phyloP scores from a whole-genome alignment of 2,113 vertebrate species.

The Phylloscopus trochiloides region DNA sequence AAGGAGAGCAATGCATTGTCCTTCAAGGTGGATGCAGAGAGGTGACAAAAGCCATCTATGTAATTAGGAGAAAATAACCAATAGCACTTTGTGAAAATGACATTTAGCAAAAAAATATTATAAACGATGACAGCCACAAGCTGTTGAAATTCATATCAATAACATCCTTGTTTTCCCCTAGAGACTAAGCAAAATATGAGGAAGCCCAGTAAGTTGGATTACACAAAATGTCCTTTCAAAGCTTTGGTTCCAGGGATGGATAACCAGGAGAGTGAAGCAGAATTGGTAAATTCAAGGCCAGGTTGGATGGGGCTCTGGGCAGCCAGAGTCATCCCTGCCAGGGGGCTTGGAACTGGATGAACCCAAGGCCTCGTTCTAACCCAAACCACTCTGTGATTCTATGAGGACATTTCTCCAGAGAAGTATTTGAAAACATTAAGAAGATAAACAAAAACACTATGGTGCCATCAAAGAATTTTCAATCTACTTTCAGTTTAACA shows the following conservation, averaged over 20 bases:
- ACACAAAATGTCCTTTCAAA: neutral
- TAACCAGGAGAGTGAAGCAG: neutral
- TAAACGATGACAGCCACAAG: neutral
- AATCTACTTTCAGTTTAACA: slow-evolving; percentile 33
- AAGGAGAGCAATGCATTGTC: neutral
- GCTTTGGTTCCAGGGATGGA: neutral
- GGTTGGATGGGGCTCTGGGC: neutral
- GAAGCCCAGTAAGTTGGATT: neutral
- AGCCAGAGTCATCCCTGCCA: neutral
- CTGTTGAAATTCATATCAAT: neutral
- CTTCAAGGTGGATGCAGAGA: neutral
- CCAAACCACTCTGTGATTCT: neutral
- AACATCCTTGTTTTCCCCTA: neutral
- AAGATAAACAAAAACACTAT: neutral
- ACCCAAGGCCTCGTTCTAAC: neutral
- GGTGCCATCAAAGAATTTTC: slow-evolving; percentile 19
- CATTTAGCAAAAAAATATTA: neutral
- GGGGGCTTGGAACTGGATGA: neutral
- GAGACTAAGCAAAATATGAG: neutral
- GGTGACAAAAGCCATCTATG: neutral
- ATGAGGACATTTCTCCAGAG: neutral
- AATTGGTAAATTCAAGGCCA: neutral
- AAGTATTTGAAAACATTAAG: neutral
- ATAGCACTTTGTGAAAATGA: neutral
- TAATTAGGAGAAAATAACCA: neutral